Base-by-base conservation (phyloP, 2,888 invertebrate genomes). In the Heterodera filipjevi region DNA sequence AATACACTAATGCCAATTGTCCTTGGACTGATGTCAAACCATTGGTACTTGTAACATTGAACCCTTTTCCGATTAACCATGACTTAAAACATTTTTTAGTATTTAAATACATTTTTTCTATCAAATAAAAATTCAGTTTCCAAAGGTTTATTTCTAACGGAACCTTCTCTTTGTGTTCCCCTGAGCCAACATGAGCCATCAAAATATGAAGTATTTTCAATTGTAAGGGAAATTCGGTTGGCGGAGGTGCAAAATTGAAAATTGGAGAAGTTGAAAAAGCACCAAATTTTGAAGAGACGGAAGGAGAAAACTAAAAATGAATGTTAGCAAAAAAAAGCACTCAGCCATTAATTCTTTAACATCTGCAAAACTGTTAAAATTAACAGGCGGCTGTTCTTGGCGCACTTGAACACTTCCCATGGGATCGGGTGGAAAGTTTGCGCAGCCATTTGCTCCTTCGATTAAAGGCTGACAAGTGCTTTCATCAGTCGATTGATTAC, bases 131-230 rank as follows among this genome's bases (percentile, higher is more conserved):
- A 44, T 12, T 10, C 44, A 44, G 8, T 44, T 44, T 5, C 12
- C 44, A 12, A 44, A 10, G 44, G 12, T 44, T 44, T 44, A 44
- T 59, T 59, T 59, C 10, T 10, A 59, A 22, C 2, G 59, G 8
- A 59, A 59, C 59, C 59, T 59, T 59, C 12, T 59, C 59, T 59
- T 59, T 59, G 10, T n/a, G 5, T 27, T 59, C 59, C 59, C 59
- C 59, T 1, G n/a, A 10, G 12, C 59, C 27, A 27, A 59, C 22
- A 27, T 59, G 59, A n/a, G 59, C 59, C 59, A 59, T 27, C 59
- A 59, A 27, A 27, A 59, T 59, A 27, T 59, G 59, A 59, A 59
- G 59, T 27, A 59, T 59, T 59, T 59, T 59, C 59, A 59, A 59
- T 59, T 59, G 59, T 12, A 59, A 27, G 12, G 59, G 59, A n/a